phyloP scores from a whole-genome alignment of 2,113 vertebrate species.

The Zeus faber region DNA sequence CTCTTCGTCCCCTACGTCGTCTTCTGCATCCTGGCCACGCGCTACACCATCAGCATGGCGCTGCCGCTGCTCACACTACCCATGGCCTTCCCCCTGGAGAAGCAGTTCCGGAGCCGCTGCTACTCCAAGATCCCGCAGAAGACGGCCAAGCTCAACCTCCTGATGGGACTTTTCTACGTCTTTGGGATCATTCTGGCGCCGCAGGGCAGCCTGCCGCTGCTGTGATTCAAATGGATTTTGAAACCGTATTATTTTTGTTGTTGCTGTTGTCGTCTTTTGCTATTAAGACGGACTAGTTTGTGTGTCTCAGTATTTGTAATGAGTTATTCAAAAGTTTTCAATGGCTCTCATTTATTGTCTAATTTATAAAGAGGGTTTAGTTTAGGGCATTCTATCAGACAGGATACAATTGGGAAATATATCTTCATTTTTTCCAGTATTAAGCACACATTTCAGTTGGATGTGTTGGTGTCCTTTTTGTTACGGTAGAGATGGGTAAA shows the following conservation, averaged over 20 bases:
- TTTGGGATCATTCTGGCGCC: constrained; percentile 90
- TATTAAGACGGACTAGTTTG: constrained; percentile 50
- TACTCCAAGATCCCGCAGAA: constrained; percentile 91
- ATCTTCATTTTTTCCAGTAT: constrained; percentile 51
- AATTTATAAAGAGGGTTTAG: constrained; percentile 57
- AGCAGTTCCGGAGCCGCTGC: constrained; percentile 87
- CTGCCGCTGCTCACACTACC: constrained; percentile 92
- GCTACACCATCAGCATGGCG: constrained; percentile 92
- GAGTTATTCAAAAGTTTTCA: constrained; percentile 46
- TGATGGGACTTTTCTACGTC: constrained; percentile 95
- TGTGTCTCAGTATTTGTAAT: constrained; percentile 47
- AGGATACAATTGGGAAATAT: constrained; percentile 11
- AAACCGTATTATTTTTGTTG: background rate
- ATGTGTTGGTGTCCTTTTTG: constrained; percentile 31
- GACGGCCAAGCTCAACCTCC: constrained; percentile 94
- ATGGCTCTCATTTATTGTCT: constrained; percentile 61
- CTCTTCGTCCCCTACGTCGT: constrained; percentile 92
- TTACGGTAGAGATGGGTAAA: constrained; percentile 11
- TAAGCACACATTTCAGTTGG: constrained; percentile 31
- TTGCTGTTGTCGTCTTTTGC: constrained; percentile 24
- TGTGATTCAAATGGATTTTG: constrained; percentile 60
- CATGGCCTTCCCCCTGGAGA: constrained; percentile 92
- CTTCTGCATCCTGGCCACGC: constrained; percentile 91
- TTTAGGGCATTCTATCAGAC: constrained; percentile 6
- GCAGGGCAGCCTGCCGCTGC: constrained; percentile 81